These are phyloP conservation scores for Neotragus moschatus DNA, from an alignment of 2,113 vertebrate species.

Conservation along the genomic window DNA sequence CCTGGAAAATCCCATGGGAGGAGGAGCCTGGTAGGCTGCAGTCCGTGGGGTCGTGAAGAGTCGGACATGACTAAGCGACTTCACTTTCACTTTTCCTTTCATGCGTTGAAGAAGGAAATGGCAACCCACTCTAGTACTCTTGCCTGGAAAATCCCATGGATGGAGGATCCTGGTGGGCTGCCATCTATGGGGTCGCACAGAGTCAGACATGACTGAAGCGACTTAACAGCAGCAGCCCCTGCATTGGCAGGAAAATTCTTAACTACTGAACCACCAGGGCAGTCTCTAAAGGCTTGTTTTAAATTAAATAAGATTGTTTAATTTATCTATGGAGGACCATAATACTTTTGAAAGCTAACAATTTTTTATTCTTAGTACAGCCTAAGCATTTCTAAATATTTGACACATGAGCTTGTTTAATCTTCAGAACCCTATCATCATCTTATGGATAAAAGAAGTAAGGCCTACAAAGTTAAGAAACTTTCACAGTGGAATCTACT, in stretches of 20 bases:
- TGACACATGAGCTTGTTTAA: neutral
- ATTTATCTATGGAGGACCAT: neutral
- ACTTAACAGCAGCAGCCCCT: neutral
- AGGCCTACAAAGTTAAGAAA: neutral
- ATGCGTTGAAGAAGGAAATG: neutral
- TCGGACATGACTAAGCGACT: accelerated
- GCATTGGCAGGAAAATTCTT: neutral
- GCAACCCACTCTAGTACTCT: neutral
- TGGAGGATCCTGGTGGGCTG: neutral
- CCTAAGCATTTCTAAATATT: neutral
- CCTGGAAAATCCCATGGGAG: neutral
- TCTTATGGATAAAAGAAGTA: neutral
- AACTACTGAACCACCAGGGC: neutral
- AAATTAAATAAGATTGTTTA: neutral
- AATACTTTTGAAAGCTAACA: neutral
- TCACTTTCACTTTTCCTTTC: neutral
- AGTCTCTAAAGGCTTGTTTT: neutral
- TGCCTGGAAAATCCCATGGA: neutral
- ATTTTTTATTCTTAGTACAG: neutral
- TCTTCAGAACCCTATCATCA: neutral
- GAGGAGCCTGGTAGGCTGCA: neutral
- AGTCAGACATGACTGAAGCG: neutral
- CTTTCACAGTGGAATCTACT: neutral
- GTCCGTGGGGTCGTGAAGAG: neutral
- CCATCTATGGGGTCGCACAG: accelerated